A percentile compares a stretch with the other conserved stretches of the same genome.
Conservation (phyloP, 1,140 invertebrate species). For the Nilaparvata lugens region DNA sequence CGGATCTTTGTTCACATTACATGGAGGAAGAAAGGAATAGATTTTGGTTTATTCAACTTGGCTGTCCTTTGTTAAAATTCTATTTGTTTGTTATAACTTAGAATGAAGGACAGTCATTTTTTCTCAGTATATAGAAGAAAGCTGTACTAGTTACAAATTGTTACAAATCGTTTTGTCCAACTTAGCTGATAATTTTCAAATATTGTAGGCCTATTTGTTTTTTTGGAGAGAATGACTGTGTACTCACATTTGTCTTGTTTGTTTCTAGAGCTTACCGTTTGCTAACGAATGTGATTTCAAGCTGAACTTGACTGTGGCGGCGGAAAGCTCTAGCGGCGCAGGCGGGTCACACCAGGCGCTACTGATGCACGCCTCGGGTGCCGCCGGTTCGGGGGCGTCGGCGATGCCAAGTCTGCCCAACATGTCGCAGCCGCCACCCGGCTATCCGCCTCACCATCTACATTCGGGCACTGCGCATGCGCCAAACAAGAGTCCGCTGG, state of each 20-base stretch:
- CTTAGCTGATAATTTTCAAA: background rate
- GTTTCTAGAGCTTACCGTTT: conserved; percentile 50
- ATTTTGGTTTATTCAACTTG: too few species aligned
- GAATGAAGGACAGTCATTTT: too few species aligned
- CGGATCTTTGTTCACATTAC: too few species aligned
- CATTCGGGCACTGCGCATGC: background rate
- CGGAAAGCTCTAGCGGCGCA: conserved; percentile 18
- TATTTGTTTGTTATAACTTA: too few species aligned
- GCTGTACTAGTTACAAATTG: too few species aligned
- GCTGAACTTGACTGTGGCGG: conserved; percentile 33
- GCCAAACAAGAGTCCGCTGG: conserved; percentile 22
- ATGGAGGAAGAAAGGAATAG: too few species aligned
- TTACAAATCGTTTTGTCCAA: too few species aligned
- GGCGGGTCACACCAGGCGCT: conserved; percentile 25
- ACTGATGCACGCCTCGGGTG: conserved; percentile 2
- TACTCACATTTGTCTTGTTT: conserved; percentile 1
- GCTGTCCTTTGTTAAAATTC: too few species aligned
- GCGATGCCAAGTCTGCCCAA: background rate
- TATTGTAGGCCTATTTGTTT: background rate
- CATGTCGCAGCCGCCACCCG: conserved; percentile 23
- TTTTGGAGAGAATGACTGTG: too few species aligned
- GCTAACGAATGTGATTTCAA: conserved; percentile 57
- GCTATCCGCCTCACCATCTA: too few species aligned
- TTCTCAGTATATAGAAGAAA: too few species aligned
- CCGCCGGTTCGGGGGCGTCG: background rate